Evolutionary conservation across 2,113 vertebrate genomes (phyloP).

Genomic region (Lota lota): DNA sequence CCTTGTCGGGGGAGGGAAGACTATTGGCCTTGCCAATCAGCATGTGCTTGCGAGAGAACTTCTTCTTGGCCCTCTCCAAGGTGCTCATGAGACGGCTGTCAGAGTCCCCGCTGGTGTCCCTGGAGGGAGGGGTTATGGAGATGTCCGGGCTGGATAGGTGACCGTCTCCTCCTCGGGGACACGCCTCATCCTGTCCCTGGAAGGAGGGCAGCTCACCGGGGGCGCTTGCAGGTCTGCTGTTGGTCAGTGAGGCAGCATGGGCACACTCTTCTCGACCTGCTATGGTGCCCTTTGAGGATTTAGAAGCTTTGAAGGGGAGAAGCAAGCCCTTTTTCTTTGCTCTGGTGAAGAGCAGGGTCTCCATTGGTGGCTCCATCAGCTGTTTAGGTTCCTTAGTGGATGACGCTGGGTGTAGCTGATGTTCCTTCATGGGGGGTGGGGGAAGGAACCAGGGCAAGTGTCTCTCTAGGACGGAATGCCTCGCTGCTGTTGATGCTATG

Average conservation of each 20-base stretch:
- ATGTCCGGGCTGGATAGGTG: slow-evolving; percentile 48
- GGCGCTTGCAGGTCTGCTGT: slow-evolving; percentile 34
- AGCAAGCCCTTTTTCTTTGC: slow-evolving; percentile 62
- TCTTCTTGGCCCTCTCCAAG: slow-evolving; percentile 70
- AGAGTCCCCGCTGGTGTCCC: slow-evolving; percentile 30
- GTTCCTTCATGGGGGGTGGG: slow-evolving; percentile 23
- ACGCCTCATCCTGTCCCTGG: slow-evolving; percentile 23
- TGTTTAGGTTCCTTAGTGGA: slow-evolving; percentile 22
- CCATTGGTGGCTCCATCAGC: slow-evolving; percentile 33
- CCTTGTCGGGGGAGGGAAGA: slow-evolving; percentile 28
- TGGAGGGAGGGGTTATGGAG: slow-evolving; percentile 35
- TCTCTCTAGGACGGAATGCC: slow-evolving; percentile 50
- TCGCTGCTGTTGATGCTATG: slow-evolving; percentile 1
- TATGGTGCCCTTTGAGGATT: slow-evolving; percentile 36
- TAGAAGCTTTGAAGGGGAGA: slow-evolving; percentile 63
- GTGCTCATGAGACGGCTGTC: slow-evolving; percentile 58
- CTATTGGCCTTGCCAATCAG: slow-evolving; percentile 46
- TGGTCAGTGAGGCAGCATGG: slow-evolving; percentile 34
- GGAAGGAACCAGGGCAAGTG: slow-evolving; percentile 66
- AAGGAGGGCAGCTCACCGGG: slow-evolving; percentile 26
- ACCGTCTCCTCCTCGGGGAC: slow-evolving; percentile 11
- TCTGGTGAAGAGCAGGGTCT: slow-evolving; percentile 38
- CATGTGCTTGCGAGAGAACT: slow-evolving; percentile 56
- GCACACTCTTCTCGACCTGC: slow-evolving; percentile 44
- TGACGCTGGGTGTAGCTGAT: slow-evolving; percentile 13